phyloP scores from a whole-genome alignment of 2,888 invertebrate genomes.

The Machimus rusticus region DNA sequence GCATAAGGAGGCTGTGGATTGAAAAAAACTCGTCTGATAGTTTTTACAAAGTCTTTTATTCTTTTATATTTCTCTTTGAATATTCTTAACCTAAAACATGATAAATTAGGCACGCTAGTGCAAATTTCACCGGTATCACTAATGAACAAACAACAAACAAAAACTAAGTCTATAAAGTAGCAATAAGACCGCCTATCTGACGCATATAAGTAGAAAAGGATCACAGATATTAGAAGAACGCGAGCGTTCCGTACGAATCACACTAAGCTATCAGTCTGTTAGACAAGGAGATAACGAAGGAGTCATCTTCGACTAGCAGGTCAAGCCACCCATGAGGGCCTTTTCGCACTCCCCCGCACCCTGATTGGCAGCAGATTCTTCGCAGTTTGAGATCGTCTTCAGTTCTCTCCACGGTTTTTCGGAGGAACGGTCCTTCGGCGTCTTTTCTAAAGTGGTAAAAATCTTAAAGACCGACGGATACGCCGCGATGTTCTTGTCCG shows the following conservation, averaged over 20 bases:
- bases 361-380: not conserved
- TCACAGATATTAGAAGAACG: slow-evolving; percentile 29
- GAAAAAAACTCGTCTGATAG: not conserved
- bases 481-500: slow-evolving; percentile 45
- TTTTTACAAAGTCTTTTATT: not conserved
- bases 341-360: not conserved
- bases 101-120: not conserved
- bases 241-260: not conserved
- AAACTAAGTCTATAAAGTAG: not conserved
- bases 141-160: not conserved
- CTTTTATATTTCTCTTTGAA: not conserved
- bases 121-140: not conserved
- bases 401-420: not conserved
- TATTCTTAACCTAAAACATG: not conserved
- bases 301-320: not conserved
- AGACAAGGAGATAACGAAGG: not conserved
- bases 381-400: not conserved
- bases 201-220: slow-evolving; percentile 6
- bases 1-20: not conserved
- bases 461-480: slow-evolving; percentile 46
- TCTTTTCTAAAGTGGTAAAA: slow-evolving; percentile 40
- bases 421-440: not conserved
- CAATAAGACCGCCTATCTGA: not conserved
- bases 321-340: not conserved
- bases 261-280: slow-evolving; percentile 25